These are phyloP conservation scores for Phodopus roborovskii DNA, from an alignment of 2,113 vertebrate species.

Conservation along the genomic window DNA sequence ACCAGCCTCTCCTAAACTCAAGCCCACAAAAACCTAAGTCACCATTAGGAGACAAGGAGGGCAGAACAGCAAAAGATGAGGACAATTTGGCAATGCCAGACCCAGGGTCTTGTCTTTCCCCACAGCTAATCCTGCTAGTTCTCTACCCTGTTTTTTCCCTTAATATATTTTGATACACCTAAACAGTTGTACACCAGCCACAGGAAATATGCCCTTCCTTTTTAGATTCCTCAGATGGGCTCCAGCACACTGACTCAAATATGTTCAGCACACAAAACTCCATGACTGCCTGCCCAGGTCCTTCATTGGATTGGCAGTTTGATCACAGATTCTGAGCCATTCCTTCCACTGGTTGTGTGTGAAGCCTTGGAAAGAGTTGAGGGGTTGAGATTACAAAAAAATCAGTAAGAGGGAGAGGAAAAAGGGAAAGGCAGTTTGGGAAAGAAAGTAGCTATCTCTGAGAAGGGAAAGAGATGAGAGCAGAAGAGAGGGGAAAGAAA, in stretches of 20 bases:
- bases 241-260: neutral
- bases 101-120: neutral
- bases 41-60: neutral
- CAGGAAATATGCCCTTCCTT: neutral
- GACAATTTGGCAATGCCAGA: neutral
- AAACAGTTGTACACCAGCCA: neutral
- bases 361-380: neutral
- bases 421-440: neutral
- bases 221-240: neutral
- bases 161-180: neutral
- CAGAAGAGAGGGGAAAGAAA: neutral
- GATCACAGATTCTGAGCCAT: neutral
- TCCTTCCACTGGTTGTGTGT: neutral
- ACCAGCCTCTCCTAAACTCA: neutral
- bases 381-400: neutral
- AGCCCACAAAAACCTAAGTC: neutral
- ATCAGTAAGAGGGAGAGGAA: neutral
- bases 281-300: neutral
- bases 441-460: neutral
- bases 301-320: neutral
- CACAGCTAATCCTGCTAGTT: neutral
- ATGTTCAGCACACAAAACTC: fast-evolving
- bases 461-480: neutral
- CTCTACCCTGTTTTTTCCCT: neutral
- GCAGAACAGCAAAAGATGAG: neutral